Conservation (phyloP, 2,113 vertebrate species). For the Corynorhinus townsendii region DNA sequence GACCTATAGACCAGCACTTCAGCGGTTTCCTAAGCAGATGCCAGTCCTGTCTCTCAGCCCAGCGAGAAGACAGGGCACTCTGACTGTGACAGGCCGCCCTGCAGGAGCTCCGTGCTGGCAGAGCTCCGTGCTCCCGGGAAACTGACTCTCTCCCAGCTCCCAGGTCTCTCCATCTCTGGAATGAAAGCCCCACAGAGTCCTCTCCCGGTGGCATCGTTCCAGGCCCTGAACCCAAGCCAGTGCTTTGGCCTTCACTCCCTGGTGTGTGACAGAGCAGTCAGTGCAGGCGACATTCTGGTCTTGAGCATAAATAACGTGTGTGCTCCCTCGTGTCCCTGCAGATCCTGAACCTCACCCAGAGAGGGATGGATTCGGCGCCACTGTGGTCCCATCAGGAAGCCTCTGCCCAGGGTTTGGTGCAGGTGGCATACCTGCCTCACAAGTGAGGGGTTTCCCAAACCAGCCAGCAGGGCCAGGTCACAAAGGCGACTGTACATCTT, state of each 20-base stretch:
- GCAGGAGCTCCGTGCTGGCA: background rate
- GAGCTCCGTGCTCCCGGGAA: too few species aligned
- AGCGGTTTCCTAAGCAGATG: background rate
- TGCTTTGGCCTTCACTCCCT: background rate
- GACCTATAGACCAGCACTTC: background rate
- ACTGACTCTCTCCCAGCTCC: background rate
- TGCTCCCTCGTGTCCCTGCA: background rate
- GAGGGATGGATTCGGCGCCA: background rate
- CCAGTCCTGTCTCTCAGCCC: background rate
- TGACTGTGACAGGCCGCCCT: rapidly evolving
- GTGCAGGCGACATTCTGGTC: background rate
- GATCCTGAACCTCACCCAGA: too few species aligned
- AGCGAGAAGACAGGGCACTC: background rate
- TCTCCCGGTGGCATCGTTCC: background rate
- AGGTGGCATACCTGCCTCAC: too few species aligned
- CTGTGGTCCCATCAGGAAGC: background rate
- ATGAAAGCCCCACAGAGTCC: background rate
- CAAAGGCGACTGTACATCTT: background rate
- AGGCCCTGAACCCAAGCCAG: background rate
- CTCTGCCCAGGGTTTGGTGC: background rate
- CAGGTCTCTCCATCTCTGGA: background rate
- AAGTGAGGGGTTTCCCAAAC: background rate
- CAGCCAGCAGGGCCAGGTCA: background rate
- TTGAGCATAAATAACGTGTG: too few species aligned
- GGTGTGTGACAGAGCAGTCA: too few species aligned